Conservation (phyloP, 2,113 vertebrate genomes). For the Caloenas nicobarica region DNA sequence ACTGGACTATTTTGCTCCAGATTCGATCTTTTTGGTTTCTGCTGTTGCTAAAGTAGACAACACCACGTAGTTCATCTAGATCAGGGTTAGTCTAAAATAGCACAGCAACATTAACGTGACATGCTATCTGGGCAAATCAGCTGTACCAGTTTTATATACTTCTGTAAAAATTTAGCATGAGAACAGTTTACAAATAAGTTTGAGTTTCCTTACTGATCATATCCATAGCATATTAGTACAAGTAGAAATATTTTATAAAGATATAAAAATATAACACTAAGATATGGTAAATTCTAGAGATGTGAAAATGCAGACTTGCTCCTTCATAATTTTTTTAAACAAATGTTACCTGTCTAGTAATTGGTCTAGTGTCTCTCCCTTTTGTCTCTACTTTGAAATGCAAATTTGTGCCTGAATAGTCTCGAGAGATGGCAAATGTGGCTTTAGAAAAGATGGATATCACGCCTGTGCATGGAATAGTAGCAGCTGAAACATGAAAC, state of each 20-base stretch:
- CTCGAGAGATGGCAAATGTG: not conserved
- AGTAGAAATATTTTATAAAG: not conserved
- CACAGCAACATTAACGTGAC: not conserved
- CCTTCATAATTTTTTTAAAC: not conserved
- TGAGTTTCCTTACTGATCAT: not conserved
- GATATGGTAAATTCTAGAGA: not conserved
- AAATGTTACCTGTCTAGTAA: not conserved
- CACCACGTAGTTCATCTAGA: not conserved
- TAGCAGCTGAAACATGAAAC: not conserved
- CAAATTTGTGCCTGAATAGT: not conserved
- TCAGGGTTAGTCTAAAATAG: not conserved
- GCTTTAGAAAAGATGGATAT: not conserved
- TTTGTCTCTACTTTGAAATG: not conserved
- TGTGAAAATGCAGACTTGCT: not conserved
- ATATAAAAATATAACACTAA: not conserved
- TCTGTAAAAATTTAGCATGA: not conserved
- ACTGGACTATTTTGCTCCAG: not conserved
- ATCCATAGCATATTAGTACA: not conserved
- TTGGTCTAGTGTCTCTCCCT: not conserved
- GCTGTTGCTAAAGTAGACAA: not conserved
- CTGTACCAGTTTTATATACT: not conserved
- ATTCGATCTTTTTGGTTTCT: not conserved
- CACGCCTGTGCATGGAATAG: not conserved
- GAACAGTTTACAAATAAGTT: not conserved
- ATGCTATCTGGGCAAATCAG: not conserved